Conservation (phyloP, 2,888 invertebrate species). For the Amblyjoppa proteus region DNA sequence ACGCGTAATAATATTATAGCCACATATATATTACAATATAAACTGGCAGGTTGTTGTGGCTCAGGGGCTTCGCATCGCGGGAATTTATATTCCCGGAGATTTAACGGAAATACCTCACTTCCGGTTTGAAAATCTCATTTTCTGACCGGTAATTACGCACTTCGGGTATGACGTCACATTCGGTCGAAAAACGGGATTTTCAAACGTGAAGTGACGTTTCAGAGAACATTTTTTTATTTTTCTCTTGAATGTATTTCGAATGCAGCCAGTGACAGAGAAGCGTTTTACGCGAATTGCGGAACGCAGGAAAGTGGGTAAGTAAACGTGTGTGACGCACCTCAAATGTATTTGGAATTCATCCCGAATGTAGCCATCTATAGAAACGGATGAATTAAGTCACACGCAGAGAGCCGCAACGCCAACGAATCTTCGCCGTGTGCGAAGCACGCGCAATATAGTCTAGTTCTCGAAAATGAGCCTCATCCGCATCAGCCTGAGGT, state of each 20-base stretch:
- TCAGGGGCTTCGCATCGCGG: neutral
- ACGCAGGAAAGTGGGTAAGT: no score
- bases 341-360: neutral
- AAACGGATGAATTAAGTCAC: neutral
- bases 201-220: neutral
- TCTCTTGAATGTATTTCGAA: neutral
- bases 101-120: neutral
- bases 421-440: neutral
- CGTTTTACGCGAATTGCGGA: neutral
- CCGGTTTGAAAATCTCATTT: no score
- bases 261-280: neutral
- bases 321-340: no score
- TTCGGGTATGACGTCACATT: no score
- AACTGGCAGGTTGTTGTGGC: neutral
- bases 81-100: neutral
- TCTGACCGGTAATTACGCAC: no score
- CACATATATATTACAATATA: neutral
- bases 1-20: constrained; percentile 63
- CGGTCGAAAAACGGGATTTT: no score
- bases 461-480: neutral
- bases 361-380: no score
- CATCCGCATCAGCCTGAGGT: neutral
- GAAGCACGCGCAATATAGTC: neutral
- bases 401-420: neutral
- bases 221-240: neutral